Evolutionary conservation across 2,888 invertebrate genomes (phyloP).

Genomic region (Pandemis heparana): DNA sequence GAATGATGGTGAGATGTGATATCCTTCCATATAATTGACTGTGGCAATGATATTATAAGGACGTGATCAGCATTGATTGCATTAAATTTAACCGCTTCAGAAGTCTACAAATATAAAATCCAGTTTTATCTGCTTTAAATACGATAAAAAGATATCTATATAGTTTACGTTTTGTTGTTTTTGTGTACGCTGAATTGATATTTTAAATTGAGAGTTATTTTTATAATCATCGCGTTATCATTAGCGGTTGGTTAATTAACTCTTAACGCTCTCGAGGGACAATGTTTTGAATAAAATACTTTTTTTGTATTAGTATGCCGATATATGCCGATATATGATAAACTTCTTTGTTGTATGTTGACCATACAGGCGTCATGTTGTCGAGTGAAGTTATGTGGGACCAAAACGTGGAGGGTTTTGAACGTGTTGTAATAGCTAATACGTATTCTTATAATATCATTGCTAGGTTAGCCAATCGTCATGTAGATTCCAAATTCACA

Average conservation of each 20-base stretch:
- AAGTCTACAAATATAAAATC: too few species aligned
- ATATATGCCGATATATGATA: too few species aligned
- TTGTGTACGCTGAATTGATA: neutral
- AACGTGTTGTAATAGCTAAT: neutral
- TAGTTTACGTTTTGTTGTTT: neutral
- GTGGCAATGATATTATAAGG: neutral
- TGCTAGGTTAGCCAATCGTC: neutral
- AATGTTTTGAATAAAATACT: neutral
- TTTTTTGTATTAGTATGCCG: neutral
- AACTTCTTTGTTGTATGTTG: neutral
- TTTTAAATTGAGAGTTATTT: neutral
- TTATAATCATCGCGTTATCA: neutral
- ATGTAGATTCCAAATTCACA: too few species aligned
- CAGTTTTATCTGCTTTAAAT: too few species aligned
- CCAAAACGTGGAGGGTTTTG: slow-evolving; percentile 1
- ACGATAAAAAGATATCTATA: too few species aligned
- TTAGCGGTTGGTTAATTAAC: neutral
- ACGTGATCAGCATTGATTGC: neutral
- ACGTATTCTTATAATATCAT: neutral
- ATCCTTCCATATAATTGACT: neutral
- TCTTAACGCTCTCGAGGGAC: neutral
- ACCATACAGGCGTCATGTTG: neutral
- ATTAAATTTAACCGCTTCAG: neutral
- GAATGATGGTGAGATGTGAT: neutral
- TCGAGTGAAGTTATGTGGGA: neutral